A percentile compares a stretch with the other conserved stretches of the same genome.
phyloP scores from a whole-genome alignment of 2,113 vertebrate species.

The Tursiops truncatus region DNA sequence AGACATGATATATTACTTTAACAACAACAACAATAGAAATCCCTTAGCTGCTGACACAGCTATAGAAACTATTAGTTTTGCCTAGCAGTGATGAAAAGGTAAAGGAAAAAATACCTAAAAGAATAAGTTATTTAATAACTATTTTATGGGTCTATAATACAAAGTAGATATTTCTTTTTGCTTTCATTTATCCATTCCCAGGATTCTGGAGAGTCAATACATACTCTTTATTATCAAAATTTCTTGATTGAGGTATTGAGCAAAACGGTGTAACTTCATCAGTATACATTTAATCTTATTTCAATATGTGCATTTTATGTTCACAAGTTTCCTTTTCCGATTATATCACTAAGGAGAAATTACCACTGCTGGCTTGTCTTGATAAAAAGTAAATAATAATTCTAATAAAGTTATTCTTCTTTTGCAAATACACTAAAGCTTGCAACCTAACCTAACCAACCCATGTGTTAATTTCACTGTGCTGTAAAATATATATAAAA shows the following conservation, averaged over 20 bases:
- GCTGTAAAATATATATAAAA: neutral
- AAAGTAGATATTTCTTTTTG: constrained; percentile 10
- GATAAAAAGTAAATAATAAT: constrained; percentile 53
- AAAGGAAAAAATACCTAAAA: constrained; percentile 6
- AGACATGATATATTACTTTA: neutral
- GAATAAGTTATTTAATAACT: constrained; percentile 34
- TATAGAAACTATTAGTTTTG: neutral
- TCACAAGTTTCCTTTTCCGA: constrained; percentile 43
- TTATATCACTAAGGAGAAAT: constrained; percentile 60
- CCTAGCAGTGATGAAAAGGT: neutral
- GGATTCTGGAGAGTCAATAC: constrained; percentile 41
- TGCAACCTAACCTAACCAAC: constrained; percentile 7
- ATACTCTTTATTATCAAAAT: neutral
- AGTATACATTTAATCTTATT: constrained; percentile 38
- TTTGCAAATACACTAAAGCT: constrained; percentile 38
- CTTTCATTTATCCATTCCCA: constrained; percentile 49
- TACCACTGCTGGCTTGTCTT: neutral
- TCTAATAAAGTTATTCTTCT: constrained; percentile 49
- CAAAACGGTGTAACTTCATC: constrained; percentile 43
- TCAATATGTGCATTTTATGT: constrained; percentile 30
- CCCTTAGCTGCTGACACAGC: neutral
- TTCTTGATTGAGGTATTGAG: neutral
- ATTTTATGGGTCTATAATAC: neutral
- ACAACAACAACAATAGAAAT: neutral
- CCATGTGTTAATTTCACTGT: neutral